Evolutionary conservation across 2,113 vertebrate species (phyloP).

Genomic region (Peromyscus leucopus): DNA sequence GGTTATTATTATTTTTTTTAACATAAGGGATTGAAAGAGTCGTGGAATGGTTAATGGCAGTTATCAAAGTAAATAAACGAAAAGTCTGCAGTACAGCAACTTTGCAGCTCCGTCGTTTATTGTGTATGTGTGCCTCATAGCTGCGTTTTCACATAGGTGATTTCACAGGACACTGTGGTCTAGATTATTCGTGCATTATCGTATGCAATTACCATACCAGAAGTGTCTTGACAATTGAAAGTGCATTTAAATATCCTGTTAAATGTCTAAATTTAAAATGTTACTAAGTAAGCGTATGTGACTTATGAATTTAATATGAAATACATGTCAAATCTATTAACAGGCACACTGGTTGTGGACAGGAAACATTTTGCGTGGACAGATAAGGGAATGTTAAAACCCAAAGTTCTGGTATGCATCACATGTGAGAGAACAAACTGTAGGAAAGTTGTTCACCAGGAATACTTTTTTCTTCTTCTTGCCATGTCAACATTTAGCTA

Average conservation of each 20-base stretch:
- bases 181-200: neutral
- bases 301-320: neutral
- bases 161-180: neutral
- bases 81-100: neutral
- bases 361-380: constrained; percentile 61
- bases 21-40: neutral
- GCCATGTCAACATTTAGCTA: neutral
- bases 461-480: neutral
- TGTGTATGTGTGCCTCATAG: neutral
- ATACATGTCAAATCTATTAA: neutral
- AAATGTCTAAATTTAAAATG: constrained; percentile 34
- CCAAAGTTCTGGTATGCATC: neutral
- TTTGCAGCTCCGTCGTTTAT: neutral
- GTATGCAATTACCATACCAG: neutral
- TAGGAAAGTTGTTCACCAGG: constrained; percentile 54
- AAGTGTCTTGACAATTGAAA: constrained; percentile 21
- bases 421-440: neutral
- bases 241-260: constrained; percentile 6
- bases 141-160: neutral
- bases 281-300: neutral
- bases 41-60: neutral
- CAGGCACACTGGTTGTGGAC: neutral
- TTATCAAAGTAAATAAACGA: constrained; percentile 38
- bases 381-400: constrained; percentile 47
- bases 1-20: neutral